Percentiles rank a stretch among this genome's conserved stretches.
These are phyloP conservation scores for Watsonalla binaria DNA, from an alignment of 2,888 invertebrate genomes.

Conservation along the genomic window DNA sequence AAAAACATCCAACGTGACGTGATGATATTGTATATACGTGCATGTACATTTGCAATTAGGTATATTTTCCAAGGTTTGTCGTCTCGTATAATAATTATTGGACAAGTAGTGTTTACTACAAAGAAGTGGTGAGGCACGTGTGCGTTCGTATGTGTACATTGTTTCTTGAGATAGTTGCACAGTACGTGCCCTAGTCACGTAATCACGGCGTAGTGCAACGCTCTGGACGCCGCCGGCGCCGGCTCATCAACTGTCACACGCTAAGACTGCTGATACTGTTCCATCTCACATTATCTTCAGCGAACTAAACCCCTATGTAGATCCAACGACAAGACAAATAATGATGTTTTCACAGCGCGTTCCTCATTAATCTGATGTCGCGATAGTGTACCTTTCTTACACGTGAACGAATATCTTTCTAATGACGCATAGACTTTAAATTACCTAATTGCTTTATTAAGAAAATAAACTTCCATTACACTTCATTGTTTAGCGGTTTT, in stretches of 20 bases:
- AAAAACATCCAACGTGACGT: too few relatives aligned
- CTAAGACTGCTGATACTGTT: conserved; percentile 26
- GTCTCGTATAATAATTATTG: not conserved
- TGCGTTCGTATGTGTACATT: conserved; percentile 33
- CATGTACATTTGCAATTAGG: too few relatives aligned
- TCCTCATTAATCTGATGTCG: conserved; percentile 59
- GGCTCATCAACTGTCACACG: conserved; percentile 10
- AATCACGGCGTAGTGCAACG: conserved; percentile 30
- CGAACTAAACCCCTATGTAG: conserved; percentile 52
- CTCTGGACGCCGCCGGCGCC: conserved; percentile 15
- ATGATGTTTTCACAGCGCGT: conserved; percentile 63
- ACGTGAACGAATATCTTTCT: conserved; percentile 40
- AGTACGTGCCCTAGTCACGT: conserved; percentile 68
- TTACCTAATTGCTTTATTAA: conserved; percentile 1
- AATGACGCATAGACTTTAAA: conserved; percentile 33
- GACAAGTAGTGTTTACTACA: conserved; percentile 4
- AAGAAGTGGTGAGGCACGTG: conserved; percentile 36
- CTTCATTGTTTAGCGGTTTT: too few relatives aligned
- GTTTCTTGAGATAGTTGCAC: conserved; percentile 42
- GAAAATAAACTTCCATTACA: not conserved
- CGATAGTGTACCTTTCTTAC: conserved; percentile 45
- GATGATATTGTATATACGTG: too few relatives aligned
- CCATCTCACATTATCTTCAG: conserved; percentile 44
- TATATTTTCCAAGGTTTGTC: too few relatives aligned
- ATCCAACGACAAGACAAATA: conserved; percentile 67